Conservation (phyloP, 2,888 invertebrate species). For the Tachina grossa region DNA sequence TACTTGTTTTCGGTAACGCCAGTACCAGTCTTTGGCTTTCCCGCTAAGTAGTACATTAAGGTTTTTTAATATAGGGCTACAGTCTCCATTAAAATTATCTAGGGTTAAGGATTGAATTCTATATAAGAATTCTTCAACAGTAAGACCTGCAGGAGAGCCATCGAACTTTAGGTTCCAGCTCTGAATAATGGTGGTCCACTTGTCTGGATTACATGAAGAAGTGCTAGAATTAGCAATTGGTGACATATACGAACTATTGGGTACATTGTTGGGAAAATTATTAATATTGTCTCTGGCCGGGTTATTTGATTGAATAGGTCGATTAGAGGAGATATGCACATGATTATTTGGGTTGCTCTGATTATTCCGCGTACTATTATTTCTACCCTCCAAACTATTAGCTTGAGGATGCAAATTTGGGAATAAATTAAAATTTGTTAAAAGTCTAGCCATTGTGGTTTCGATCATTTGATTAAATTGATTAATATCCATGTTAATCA, state of each 20-base stretch:
- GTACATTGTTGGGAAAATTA: constrained; percentile 23
- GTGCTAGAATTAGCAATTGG: background rate
- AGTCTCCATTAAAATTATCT: constrained; percentile 52
- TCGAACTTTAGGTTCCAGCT: background rate
- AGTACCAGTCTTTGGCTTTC: constrained; percentile 33
- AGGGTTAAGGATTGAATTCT: constrained; percentile 40
- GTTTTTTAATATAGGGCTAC: background rate
- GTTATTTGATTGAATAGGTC: background rate
- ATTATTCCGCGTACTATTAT: background rate
- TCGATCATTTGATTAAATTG: constrained; percentile 8
- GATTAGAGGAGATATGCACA: background rate
- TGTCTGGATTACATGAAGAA: background rate
- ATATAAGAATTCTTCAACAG: constrained; percentile 35
- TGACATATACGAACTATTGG: background rate
- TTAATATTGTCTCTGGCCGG: background rate
- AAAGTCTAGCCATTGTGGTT: constrained; percentile 10
- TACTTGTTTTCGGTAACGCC: constrained; percentile 28
- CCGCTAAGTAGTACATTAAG: constrained; percentile 6
- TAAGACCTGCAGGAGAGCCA: background rate
- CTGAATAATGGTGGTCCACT: background rate
- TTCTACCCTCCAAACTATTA: background rate
- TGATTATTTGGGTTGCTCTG: background rate
- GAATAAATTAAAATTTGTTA: background rate
- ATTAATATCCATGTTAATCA: background rate
- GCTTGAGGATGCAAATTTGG: background rate